Evolutionary conservation across 2,888 invertebrate species (phyloP).

Genomic region (Diaphora mendica): DNA sequence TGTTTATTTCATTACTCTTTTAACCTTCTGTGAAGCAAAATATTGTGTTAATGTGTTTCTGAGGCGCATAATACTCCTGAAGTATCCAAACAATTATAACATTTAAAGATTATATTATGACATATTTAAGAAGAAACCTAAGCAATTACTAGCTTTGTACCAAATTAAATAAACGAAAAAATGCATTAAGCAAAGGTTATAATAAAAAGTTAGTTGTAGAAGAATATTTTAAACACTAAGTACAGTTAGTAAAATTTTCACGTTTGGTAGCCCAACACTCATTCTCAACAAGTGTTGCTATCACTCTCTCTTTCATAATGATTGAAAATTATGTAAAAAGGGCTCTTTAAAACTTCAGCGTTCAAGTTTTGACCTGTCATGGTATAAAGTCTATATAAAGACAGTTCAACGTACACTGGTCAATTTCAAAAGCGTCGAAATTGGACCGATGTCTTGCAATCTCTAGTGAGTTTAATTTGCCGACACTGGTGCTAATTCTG

Average conservation of each 20-base stretch:
- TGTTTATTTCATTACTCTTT: neutral
- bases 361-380: too few relatives aligned
- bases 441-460: neutral
- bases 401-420: neutral
- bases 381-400: neutral
- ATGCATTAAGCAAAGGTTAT: neutral
- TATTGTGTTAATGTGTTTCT: neutral
- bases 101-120: too few relatives aligned
- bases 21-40: neutral
- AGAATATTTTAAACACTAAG: neutral
- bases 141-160: too few relatives aligned
- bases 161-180: neutral
- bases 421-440: neutral
- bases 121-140: too few relatives aligned
- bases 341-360: too few relatives aligned
- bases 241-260: neutral
- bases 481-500: neutral
- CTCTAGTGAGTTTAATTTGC: constrained; percentile 10
- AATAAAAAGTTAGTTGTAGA: too few relatives aligned
- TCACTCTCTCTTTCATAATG: too few relatives aligned
- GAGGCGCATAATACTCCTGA: neutral
- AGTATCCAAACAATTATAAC: neutral
- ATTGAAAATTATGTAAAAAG: too few relatives aligned
- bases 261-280: too few relatives aligned
- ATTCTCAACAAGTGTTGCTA: too few relatives aligned